Conservation (phyloP, 2,797 vertebrate species). For the Enteromius paludinosus region DNA sequence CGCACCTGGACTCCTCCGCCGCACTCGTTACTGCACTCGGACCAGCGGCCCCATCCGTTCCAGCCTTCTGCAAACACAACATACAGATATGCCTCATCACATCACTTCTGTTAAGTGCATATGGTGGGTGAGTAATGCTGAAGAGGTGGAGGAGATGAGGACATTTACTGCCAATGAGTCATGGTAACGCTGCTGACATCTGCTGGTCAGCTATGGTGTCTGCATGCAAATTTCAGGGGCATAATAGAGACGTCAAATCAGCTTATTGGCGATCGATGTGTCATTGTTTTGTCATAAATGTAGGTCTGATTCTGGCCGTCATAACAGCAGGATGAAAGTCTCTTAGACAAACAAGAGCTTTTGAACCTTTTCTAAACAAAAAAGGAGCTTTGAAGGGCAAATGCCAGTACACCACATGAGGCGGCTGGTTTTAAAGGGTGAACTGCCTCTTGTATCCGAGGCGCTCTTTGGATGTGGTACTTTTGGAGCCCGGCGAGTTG, state of each 20-base stretch:
- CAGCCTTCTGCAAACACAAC: conserved; percentile 84
- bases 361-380: not conserved
- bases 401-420: conserved; percentile 54
- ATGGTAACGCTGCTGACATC: conserved; percentile 11
- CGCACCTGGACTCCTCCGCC: conserved; percentile 94
- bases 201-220: conserved; percentile 24
- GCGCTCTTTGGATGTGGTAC: conserved; percentile 7
- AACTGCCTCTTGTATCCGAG: conserved; percentile 13
- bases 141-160: not conserved
- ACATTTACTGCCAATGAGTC: not conserved
- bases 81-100: not conserved
- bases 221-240: not conserved
- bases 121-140: not conserved
- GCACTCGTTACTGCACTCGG: conserved; percentile 95
- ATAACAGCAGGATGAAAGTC: conserved; percentile 7
- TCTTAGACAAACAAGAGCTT: conserved; percentile 21
- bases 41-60: conserved; percentile 93
- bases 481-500: conserved; percentile 64
- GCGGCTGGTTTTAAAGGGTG: conserved; percentile 34
- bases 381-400: conserved; percentile 45
- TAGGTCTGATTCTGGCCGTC: conserved; percentile 1
- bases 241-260: not conserved
- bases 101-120: not conserved
- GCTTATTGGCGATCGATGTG: not conserved
- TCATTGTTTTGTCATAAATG: conserved; percentile 23